These are phyloP conservation scores for Conchocele bisecta DNA, from an alignment of 2,888 invertebrate genomes.

Conservation along the genomic window DNA sequence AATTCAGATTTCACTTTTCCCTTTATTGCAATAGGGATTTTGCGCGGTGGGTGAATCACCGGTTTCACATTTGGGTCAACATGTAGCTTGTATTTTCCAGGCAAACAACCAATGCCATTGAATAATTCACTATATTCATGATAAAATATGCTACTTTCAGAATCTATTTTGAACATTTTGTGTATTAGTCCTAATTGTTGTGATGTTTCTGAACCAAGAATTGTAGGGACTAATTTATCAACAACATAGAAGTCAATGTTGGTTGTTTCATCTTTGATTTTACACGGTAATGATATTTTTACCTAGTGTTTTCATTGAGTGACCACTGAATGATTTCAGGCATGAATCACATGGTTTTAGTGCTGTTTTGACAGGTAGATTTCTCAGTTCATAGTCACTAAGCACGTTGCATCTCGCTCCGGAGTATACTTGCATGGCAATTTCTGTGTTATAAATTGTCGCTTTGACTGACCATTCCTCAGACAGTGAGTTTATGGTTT, in stretches of 20 bases:
- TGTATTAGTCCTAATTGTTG: conserved; percentile 26
- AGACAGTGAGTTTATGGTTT: too few relatives aligned
- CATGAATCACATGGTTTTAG: background rate
- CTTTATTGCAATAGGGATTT: conserved; percentile 47
- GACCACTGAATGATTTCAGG: conserved; percentile 5
- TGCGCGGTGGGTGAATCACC: conserved; percentile 48
- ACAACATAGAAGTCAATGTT: conserved; percentile 1
- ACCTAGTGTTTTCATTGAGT: background rate
- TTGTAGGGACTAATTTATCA: background rate
- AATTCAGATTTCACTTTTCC: conserved; percentile 51
- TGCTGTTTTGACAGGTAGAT: conserved; percentile 4
- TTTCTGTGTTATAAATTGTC: background rate
- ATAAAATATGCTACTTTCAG: background rate
- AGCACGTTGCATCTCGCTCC: conserved; percentile 6
- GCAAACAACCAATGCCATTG: conserved; percentile 41
- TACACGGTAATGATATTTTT: background rate
- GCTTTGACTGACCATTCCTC: background rate
- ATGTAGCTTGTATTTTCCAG: conserved; percentile 24
- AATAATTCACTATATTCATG: conserved; percentile 33
- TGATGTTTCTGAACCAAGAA: background rate
- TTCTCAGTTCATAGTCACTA: background rate
- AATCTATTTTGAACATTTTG: conserved; percentile 14
- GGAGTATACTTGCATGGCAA: background rate
- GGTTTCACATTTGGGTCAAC: conserved; percentile 40
- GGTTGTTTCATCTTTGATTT: background rate